These are phyloP conservation scores for Microcebus tavaratra DNA, from an alignment of 2,113 vertebrate genomes.

Conservation along the genomic window DNA sequence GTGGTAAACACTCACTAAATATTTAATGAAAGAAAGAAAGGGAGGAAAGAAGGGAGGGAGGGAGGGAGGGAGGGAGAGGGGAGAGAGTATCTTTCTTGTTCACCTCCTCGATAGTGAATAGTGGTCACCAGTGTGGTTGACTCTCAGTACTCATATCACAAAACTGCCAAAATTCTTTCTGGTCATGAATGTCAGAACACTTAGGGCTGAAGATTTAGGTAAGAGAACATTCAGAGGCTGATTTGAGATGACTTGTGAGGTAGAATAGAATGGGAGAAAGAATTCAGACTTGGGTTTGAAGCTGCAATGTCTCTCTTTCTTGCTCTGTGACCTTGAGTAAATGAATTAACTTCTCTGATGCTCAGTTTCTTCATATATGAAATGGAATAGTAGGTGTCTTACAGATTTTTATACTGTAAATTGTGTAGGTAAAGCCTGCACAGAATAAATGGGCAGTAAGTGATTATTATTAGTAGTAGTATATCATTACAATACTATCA, in stretches of 20 bases:
- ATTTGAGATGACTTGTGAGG: not conserved
- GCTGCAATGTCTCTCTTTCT: not conserved
- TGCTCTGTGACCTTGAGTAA: not conserved
- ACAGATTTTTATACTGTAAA: not conserved
- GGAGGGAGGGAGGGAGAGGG: not conserved
- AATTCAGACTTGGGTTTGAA: not conserved
- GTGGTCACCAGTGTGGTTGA: not conserved
- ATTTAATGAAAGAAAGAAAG: not conserved
- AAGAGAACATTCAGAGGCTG: not conserved
- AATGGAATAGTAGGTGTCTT: not conserved
- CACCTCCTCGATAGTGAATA: not conserved
- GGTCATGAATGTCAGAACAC: not conserved
- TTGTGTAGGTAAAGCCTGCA: not conserved
- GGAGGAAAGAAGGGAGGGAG: not conserved
- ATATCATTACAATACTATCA: not conserved
- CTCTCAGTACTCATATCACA: not conserved
- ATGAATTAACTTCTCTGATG: not conserved
- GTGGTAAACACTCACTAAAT: not conserved
- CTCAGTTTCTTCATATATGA: not conserved
- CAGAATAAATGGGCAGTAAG: not conserved
- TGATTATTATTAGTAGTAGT: not conserved
- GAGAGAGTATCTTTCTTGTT: not conserved
- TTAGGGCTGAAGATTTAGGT: not conserved
- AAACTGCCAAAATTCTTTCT: not conserved
- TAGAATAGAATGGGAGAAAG: not conserved